These are phyloP conservation scores for Monochamus alternatus DNA, from an alignment of 2,888 invertebrate genomes.

Conservation along the genomic window DNA sequence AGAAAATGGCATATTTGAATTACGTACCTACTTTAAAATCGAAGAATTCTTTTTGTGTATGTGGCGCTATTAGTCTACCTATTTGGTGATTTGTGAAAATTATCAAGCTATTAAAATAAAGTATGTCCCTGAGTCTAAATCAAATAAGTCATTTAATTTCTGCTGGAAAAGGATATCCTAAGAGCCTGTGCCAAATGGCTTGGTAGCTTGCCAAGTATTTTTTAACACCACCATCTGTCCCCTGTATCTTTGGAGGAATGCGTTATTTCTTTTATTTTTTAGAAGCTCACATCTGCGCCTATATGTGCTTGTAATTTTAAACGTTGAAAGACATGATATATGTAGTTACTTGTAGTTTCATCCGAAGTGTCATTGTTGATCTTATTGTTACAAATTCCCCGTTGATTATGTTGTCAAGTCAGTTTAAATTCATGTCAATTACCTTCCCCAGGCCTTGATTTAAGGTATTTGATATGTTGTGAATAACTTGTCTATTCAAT, in stretches of 20 bases:
- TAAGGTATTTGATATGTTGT: too few relatives aligned
- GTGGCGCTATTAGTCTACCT: background rate
- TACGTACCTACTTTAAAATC: too few relatives aligned
- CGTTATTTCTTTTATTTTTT: slow-evolving; percentile 13
- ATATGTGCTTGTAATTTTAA: slow-evolving; percentile 23
- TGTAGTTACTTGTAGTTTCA: slow-evolving; percentile 6
- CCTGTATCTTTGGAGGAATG: slow-evolving; percentile 13
- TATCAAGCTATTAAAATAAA: slow-evolving; percentile 11
- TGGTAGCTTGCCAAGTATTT: slow-evolving; percentile 28
- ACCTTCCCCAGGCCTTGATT: too few relatives aligned
- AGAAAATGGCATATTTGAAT: too few relatives aligned
- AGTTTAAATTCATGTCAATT: too few relatives aligned
- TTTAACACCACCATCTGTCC: slow-evolving; percentile 25
- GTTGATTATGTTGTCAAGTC: slow-evolving; percentile 5
- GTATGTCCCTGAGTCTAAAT: slow-evolving; percentile 12
- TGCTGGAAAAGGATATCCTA: slow-evolving; percentile 26
- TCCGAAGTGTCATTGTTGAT: background rate
- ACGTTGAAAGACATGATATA: slow-evolving; percentile 10
- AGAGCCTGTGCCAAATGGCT: slow-evolving; percentile 22
- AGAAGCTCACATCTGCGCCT: slow-evolving; percentile 14
- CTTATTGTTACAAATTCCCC: background rate
- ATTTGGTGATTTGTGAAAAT: slow-evolving; percentile 1
- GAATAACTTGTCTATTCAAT: too few relatives aligned
- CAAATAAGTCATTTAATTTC: slow-evolving; percentile 27
- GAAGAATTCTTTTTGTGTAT: too few relatives aligned